phyloP scores from a whole-genome alignment of 2,797 vertebrate genomes.

The Betta splendens region DNA sequence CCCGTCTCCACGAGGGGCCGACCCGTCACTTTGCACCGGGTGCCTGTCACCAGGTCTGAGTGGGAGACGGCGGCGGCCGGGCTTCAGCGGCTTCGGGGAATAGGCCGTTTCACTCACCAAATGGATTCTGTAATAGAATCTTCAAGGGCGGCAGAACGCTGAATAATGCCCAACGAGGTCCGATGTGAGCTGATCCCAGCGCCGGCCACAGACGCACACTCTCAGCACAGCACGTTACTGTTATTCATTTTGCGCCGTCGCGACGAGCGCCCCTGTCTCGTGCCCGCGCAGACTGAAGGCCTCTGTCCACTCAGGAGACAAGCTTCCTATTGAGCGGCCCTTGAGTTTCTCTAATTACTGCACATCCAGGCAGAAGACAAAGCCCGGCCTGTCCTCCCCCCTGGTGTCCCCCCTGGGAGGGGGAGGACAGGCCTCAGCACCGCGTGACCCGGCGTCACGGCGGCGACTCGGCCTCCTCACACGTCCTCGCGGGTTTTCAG shows the following conservation, averaged over 20 bases:
- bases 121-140: conserved; percentile 75
- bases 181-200: conserved; percentile 65
- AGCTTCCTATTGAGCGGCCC: conserved; percentile 42
- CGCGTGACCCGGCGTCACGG: conserved; percentile 12
- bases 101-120: conserved; percentile 66
- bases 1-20: conserved; percentile 43
- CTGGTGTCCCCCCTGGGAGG: conserved; percentile 27
- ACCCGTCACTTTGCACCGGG: conserved; percentile 53
- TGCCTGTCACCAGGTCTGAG: conserved; percentile 52
- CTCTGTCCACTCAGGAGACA: conserved; percentile 44
- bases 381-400: conserved; percentile 46
- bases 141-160: conserved; percentile 67
- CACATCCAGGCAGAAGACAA: conserved; percentile 47
- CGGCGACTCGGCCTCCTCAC: no score
- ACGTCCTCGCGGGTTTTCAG: no score
- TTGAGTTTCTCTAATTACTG: conserved; percentile 59
- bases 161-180: conserved; percentile 59
- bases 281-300: conserved; percentile 40
- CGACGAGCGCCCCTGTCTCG: conserved; percentile 22
- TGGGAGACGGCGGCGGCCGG: conserved; percentile 40
- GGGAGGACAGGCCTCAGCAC: conserved; percentile 32
- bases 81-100: conserved; percentile 68
- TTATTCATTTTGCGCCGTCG: not conserved
- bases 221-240: not conserved
- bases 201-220: conserved; percentile 33